Percentiles rank a stretch among this genome's conserved stretches.
These are phyloP conservation scores for Pagrus major DNA, from an alignment of 2,113 vertebrate genomes.

Conservation along the genomic window DNA sequence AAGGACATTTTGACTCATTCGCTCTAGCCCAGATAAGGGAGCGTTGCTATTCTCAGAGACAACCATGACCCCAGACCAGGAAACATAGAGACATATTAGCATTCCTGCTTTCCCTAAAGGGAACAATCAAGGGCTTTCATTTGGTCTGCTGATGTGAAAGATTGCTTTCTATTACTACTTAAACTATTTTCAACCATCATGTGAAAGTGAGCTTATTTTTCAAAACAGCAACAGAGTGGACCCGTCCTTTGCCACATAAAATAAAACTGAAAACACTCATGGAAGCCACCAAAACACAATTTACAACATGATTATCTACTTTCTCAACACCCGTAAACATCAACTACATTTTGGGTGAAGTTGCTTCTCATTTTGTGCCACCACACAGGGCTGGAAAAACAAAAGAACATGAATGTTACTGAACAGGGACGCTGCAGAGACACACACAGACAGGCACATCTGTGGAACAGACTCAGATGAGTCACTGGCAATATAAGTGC, in stretches of 20 bases:
- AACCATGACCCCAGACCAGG: conserved; percentile 34
- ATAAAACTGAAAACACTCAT: conserved; percentile 7
- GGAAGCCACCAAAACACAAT: conserved; percentile 19
- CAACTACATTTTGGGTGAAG: conserved; percentile 2
- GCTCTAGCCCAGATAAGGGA: conserved; percentile 43
- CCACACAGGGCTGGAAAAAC: conserved; percentile 12
- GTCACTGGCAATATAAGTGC: conserved; percentile 58
- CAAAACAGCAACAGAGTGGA: not conserved
- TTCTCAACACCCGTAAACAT: conserved; percentile 11
- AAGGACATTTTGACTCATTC: conserved; percentile 86
- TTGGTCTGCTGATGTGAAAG: conserved; percentile 25
- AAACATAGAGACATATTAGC: conserved; percentile 37
- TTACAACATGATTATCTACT: not conserved
- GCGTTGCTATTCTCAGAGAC: conserved; percentile 53
- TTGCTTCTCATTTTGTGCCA: conserved; percentile 24
- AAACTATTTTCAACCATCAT: conserved; percentile 25
- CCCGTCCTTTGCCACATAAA: not conserved
- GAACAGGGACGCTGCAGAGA: conserved; percentile 34
- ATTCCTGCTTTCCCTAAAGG: conserved; percentile 29
- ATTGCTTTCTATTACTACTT: conserved; percentile 32
- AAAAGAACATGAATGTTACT: conserved; percentile 32
- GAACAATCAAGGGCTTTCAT: conserved; percentile 24
- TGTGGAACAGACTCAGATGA: conserved; percentile 73
- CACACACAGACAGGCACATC: conserved; percentile 62
- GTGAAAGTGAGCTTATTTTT: conserved; percentile 13